phyloP scores from a whole-genome alignment of 2,888 invertebrate species.

The Ptilodon capucinus region DNA sequence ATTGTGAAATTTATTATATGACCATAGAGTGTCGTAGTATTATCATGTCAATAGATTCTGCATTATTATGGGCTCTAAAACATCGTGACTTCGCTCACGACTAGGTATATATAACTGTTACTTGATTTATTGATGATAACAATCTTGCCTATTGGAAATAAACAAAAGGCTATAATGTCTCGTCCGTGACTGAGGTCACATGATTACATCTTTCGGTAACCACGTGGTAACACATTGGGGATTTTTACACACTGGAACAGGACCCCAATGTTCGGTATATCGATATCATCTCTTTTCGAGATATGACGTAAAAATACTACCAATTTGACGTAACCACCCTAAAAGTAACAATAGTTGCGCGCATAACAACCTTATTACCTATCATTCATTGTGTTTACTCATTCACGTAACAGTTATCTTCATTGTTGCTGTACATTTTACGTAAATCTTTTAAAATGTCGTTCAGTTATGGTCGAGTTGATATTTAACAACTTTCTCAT shows the following conservation, averaged over 20 bases:
- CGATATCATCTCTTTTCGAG: no score
- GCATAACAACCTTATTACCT: neutral
- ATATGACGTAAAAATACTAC: no score
- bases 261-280: no score
- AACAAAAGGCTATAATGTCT: neutral
- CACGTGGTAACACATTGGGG: no score
- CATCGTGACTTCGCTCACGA: neutral
- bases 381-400: neutral
- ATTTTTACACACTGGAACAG: no score
- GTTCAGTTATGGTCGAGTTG: slow-evolving; percentile 22
- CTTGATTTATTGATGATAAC: neutral
- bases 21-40: no score
- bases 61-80: neutral
- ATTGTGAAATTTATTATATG: no score
- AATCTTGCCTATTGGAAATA: neutral
- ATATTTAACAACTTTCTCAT: slow-evolving; percentile 29
- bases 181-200: neutral
- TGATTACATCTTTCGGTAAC: neutral
- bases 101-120: neutral
- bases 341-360: neutral
- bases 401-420: slow-evolving; percentile 9
- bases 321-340: neutral
- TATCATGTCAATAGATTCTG: no score
- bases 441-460: slow-evolving; percentile 20
- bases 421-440: slow-evolving; percentile 15